Base-by-base conservation (phyloP, 2,888 invertebrate species). In the Epirrita christyi region DNA sequence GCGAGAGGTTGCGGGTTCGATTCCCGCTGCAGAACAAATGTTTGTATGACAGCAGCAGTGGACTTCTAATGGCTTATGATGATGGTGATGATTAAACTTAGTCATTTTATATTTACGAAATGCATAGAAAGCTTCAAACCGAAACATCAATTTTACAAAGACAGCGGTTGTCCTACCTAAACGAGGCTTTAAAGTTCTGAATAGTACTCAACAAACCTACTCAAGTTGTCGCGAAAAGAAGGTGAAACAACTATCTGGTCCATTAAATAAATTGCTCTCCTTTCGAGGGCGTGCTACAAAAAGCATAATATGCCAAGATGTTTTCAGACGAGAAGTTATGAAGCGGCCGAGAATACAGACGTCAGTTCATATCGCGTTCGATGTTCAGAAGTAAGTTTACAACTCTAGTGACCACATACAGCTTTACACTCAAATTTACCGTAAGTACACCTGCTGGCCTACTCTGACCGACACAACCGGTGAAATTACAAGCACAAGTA, bases 221-320 rank as follows among this genome's bases (percentile, higher is more conserved):
- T 29, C 27, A 40, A 45, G 36, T 28, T 54, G 45, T 45, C 50
- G 32, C 29, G 59, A 46, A 46, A 59, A 59, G 49, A 54, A 46
- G 51, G 54, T 62, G 68, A 72, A 79, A 72, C 75, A 80, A 80
- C 76, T 80, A 80, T 76, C 76, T 73, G 71, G 74, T 76, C 83
- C 85, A 86, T 86, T 86, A 86, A 80, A 86, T 81, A 85, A 85
- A 87, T 85, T 86, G 83, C 84, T 75, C 75, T 72, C 75, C 75
- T 77, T 81, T 78, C 64, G 72, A 73, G 72, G 74, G 73, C 72
- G 72, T 70, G 70, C 65, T 66, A 73, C 74, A 75, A 74, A 76
- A 75, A 77, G 72, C 70, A 69, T 73, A 71, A 75, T 75, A 73
- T 69, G 69, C 67, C 68, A 73, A 76, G 73, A 75, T 75, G 76